A percentile compares a stretch with the other conserved stretches of the same genome.
These are phyloP conservation scores for Elachura formosa DNA, from an alignment of 2,113 vertebrate species.

Conservation along the genomic window DNA sequence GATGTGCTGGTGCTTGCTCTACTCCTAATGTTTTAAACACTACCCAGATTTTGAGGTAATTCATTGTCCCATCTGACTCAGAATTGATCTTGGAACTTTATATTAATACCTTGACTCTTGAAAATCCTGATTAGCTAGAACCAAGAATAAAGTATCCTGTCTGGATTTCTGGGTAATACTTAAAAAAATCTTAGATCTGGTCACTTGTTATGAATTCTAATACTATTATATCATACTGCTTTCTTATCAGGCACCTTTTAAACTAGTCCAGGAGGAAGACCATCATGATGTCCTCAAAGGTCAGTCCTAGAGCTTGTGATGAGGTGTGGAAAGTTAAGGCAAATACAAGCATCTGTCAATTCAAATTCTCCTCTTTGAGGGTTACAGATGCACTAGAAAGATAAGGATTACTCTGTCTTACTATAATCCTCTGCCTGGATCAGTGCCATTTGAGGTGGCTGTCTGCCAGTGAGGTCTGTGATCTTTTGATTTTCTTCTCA, in stretches of 20 bases:
- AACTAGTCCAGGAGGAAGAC: neutral
- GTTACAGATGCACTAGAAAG: neutral
- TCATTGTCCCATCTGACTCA: neutral
- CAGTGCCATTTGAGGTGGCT: neutral
- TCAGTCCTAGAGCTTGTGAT: neutral
- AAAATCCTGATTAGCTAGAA: neutral
- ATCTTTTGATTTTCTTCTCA: constrained; percentile 26
- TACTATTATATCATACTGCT: neutral
- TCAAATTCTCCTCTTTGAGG: neutral
- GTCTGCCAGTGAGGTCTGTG: neutral
- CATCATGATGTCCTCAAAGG: neutral
- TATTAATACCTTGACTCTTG: neutral
- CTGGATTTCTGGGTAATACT: neutral
- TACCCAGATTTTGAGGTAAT: neutral
- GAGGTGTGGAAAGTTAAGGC: neutral
- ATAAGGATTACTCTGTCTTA: neutral
- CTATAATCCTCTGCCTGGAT: neutral
- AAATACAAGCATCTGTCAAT: neutral
- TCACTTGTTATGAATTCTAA: neutral
- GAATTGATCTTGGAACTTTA: neutral
- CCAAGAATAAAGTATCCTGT: neutral
- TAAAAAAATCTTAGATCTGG: neutral
- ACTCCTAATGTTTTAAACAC: neutral
- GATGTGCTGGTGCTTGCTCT: neutral
- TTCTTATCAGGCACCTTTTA: neutral